Evolutionary conservation across 2,113 vertebrate genomes (phyloP), one percentile per base, ranked within the genome.

Genomic region (Seriola rivoliana): DNA sequence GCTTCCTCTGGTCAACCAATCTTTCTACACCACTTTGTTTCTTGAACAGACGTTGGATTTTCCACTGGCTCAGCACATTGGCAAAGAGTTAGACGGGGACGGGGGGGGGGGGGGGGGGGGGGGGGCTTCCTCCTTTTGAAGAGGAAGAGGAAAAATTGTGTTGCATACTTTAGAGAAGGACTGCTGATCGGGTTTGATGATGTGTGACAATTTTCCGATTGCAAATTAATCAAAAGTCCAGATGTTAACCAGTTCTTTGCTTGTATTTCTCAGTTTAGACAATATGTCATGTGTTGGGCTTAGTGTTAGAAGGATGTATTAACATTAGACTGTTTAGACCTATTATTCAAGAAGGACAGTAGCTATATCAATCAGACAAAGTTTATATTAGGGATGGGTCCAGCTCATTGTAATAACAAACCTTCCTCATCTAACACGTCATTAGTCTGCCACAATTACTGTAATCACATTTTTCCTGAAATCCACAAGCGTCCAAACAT

Each of bases 41-140:
- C 88, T 91, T 88, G 71, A 87, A 79, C 65, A 57, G 82, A 90
- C 85, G 72, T 87, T 19, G 75, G 72, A 88, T 93, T 95, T 95
- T 95, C 95, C 95, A 95, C 93, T 92, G 85, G 87, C 91, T 95
- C 94, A 95, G 94, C 95, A 95, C 73, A 87, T 94, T 92, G 79
- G 86, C 75, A 84, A 85, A 88, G 82, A 73, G 54, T 82, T 80
- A 76, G 84, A 81, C 44, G 58, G 55, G 42, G 34, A 23, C 11
- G 23, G 50, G 65, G 40, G 55, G 36, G 68, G n/a, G n/a, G 71
- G 50, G 64, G 83, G 65, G 40, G 55, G 23, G 50, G 65, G 40
- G 55, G 71, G 50, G 64, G 83, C 89, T 94, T 95, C 95, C 94
- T 94, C 85, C 89, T 91, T 94, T 91, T 91, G 80, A 89, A 88